Conservation (phyloP, 2,797 vertebrate genomes). For the Alauda arvensis region DNA sequence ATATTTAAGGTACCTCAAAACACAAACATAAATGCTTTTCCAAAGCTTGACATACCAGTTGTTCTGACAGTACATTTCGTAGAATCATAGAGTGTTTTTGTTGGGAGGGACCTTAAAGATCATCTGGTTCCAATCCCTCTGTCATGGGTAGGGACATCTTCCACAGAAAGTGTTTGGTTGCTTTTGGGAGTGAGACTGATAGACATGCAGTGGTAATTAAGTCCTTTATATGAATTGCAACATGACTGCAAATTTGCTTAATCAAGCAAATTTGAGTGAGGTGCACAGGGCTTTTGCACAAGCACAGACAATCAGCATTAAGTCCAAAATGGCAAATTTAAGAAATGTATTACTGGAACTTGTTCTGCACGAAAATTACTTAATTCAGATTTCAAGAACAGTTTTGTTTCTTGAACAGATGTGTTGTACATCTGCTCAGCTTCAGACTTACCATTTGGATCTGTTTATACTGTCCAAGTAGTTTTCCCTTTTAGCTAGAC, state of each 20-base stretch:
- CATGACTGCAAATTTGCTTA: background rate
- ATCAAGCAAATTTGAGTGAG: background rate
- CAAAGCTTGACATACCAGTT: background rate
- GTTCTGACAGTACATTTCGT: background rate
- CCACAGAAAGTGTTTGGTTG: background rate
- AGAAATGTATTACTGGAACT: background rate
- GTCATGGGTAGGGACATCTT: background rate
- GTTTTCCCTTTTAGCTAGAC: background rate
- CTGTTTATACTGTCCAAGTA: background rate
- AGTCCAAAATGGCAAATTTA: background rate
- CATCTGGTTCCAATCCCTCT: background rate
- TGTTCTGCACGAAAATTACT: background rate
- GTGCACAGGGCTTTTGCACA: background rate
- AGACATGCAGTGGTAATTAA: background rate
- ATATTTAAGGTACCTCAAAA: background rate
- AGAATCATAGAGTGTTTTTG: background rate
- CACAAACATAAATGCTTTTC: background rate
- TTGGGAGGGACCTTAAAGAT: background rate
- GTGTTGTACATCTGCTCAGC: background rate
- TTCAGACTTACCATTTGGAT: background rate
- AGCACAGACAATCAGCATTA: background rate
- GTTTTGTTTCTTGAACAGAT: background rate
- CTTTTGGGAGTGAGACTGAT: background rate
- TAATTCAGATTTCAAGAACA: background rate
- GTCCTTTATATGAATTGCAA: background rate